Evolutionary conservation across 1,140 invertebrate species (phyloP).

Genomic region (Sesamia nonagrioides): DNA sequence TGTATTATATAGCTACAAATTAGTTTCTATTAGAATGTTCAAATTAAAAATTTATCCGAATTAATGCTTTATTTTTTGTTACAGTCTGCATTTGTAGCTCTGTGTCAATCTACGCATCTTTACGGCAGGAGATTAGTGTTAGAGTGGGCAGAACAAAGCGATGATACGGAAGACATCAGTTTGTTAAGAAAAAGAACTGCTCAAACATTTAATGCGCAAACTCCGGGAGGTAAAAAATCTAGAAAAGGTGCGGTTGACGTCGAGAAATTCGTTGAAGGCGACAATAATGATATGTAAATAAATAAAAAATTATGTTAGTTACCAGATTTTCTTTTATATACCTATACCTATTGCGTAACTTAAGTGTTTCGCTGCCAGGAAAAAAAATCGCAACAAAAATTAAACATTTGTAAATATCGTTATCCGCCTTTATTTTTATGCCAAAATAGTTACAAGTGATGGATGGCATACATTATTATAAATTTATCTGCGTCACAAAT

Average conservation of each 20-base stretch:
- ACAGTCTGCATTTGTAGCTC: slow-evolving; percentile 96
- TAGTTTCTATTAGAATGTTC: background rate
- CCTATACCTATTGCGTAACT: too few relatives aligned
- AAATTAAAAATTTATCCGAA: background rate
- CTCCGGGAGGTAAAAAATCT: slow-evolving; percentile 85
- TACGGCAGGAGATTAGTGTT: slow-evolving; percentile 97
- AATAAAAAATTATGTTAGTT: background rate
- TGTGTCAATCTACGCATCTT: slow-evolving; percentile 98
- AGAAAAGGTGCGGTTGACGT: slow-evolving; percentile 87
- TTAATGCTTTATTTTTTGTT: slow-evolving; percentile 63
- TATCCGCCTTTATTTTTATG: slow-evolving; percentile 65
- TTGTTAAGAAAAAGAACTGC: slow-evolving; percentile 95
- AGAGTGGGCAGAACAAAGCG: slow-evolving; percentile 97
- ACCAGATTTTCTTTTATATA: background rate
- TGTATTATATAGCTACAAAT: background rate
- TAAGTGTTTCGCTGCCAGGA: background rate
- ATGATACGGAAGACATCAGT: slow-evolving; percentile 93
- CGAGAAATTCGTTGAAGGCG: slow-evolving; percentile 83
- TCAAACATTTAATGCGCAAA: slow-evolving; percentile 89
- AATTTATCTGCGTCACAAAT: slow-evolving; percentile 55
- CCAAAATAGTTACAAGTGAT: slow-evolving; percentile 63
- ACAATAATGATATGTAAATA: slow-evolving; percentile 52
- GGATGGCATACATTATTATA: slow-evolving; percentile 71
- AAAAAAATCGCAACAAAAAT: background rate
- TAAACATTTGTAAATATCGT: slow-evolving; percentile 37